Base-by-base conservation (phyloP, 2,797 vertebrate species). In the Podarcis lilfordi region DNA sequence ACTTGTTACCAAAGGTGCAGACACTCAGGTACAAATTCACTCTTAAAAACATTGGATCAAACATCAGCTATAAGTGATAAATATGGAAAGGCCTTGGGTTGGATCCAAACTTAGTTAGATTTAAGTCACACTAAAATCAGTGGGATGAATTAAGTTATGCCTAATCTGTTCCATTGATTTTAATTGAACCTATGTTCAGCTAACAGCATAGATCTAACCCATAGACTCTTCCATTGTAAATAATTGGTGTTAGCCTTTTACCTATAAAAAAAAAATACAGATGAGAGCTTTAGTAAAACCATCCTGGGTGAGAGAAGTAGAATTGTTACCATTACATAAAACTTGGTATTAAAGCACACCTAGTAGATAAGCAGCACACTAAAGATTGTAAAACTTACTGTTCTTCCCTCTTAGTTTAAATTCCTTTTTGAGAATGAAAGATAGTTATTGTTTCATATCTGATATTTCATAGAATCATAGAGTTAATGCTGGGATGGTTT, bases 211-310 rank as follows among this genome's bases (percentile, higher is more conserved):
- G 61, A 23, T 64, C 61, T 23, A 23, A 64, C 61, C 19, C 61
- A 64, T 64, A 19, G 61, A 64, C 83, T 92, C 6, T 88, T 93
- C 68, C 69, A 32, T 83, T 88, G 59, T 86, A 88, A 50, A 93
- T 94, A 92, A 89, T 86, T 80, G 86, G 13, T 68, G 8, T 80
- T 93, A 89, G 13, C 92, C 86, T 74, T 86, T 2, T 35, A 77
- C 89, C 61, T 68, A 4, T 75, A 88, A 88, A 82, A 40, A 40
- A 32, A 84, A 89, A 83, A 89, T 66, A 61, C 23, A 55, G 86
- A 90, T 40, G 43, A 93, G 25, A 72, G 37, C 21, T 91, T 15
- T 86, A 90, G 72, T 21, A 74, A 10, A 77, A 78, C 86, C 85
- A 86, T 91, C 91, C 91, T 85, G 45, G 82, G 64, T 80, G 77